Percentiles rank a stretch among this genome's conserved stretches.
These are phyloP conservation scores for Urechis unicinctus DNA, from an alignment of 2,888 invertebrate species.

Conservation along the genomic window DNA sequence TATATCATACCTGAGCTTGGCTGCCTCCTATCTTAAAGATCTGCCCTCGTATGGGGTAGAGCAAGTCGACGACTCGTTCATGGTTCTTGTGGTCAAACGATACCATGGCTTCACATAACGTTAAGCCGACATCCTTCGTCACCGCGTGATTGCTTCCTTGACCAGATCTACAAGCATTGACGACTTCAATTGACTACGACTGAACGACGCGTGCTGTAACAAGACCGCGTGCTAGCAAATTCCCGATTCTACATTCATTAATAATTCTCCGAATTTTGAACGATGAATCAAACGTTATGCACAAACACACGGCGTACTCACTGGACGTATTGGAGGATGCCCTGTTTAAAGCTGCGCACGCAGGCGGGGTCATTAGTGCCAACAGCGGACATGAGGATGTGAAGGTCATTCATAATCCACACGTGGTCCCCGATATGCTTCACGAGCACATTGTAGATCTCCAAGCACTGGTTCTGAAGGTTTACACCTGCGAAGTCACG, in stretches of 20 bases:
- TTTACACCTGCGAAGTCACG: not conserved
- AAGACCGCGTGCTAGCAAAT: not conserved
- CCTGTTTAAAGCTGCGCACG: not conserved
- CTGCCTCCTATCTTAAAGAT: not conserved
- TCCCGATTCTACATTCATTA: no score
- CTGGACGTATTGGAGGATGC: not conserved
- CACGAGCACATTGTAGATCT: not conserved
- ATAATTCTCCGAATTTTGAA: no score
- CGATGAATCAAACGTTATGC: no score
- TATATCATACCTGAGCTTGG: not conserved
- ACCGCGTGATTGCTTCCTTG: constrained; percentile 11
- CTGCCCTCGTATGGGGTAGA: not conserved
- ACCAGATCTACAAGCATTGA: not conserved
- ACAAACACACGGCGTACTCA: no score
- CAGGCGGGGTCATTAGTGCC: not conserved
- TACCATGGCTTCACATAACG: constrained; percentile 42
- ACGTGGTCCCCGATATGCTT: not conserved
- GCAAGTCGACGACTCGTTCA: not conserved
- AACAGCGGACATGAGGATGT: not conserved
- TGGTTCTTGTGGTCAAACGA: not conserved
- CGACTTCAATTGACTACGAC: no score
- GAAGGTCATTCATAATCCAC: not conserved
- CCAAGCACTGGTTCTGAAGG: not conserved
- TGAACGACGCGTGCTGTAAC: not conserved
- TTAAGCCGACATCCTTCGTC: constrained; percentile 28